Percentiles rank a stretch among this genome's conserved stretches.
phyloP scores from a whole-genome alignment of 2,113 vertebrate species.

The Gobius niger region DNA sequence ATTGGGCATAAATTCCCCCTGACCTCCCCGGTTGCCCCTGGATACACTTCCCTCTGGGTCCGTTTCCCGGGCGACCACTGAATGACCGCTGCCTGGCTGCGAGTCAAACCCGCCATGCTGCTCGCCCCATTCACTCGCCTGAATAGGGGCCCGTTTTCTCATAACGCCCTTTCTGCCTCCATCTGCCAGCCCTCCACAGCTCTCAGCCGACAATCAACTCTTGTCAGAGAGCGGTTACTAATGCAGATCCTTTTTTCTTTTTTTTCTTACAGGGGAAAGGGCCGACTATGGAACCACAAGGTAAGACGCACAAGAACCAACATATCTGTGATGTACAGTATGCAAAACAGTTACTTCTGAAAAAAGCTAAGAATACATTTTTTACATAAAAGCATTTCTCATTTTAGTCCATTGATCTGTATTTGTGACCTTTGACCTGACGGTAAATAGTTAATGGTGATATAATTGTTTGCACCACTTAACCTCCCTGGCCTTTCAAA shows the following conservation, averaged over 20 bases:
- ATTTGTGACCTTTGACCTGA: not conserved
- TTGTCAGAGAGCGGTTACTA: constrained; percentile 47
- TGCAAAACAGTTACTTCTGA: too few species aligned
- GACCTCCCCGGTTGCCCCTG: constrained; percentile 50
- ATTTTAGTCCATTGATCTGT: too few species aligned
- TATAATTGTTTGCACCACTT: not conserved
- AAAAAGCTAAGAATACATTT: not conserved
- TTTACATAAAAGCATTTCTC: not conserved
- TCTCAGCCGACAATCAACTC: constrained; percentile 48
- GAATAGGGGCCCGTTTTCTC: constrained; percentile 66
- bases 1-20: not conserved
- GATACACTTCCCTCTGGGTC: constrained; percentile 57
- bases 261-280: constrained; percentile 83
- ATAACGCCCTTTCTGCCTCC: constrained; percentile 62
- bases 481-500: not conserved
- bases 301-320: constrained; percentile 76
- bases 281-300: constrained; percentile 93
- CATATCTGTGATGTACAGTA: too few species aligned
- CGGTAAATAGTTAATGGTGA: not conserved
- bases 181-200: constrained; percentile 60
- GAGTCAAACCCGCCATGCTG: constrained; percentile 61
- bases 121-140: constrained; percentile 63
- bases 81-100: constrained; percentile 68
- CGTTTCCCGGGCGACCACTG: constrained; percentile 71
- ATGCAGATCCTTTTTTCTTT: constrained; percentile 37